phyloP scores from a whole-genome alignment of 92 coral and sea anemone genomes.

The Epizoanthus scotinus region DNA sequence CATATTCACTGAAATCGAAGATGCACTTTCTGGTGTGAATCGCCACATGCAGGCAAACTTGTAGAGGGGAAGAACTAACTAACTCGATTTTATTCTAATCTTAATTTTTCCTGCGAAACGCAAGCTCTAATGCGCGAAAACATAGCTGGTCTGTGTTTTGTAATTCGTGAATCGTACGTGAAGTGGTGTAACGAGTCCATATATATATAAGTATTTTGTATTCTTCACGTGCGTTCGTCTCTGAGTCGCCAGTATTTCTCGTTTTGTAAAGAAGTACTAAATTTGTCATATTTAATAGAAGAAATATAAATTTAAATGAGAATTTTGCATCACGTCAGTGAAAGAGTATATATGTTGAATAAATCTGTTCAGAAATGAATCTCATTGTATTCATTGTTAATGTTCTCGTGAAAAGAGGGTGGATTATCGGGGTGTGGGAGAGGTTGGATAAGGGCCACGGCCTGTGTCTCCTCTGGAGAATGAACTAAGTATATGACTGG shows the following conservation, averaged over 20 bases:
- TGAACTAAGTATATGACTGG: too few relatives aligned
- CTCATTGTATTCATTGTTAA: neutral
- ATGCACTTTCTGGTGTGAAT: neutral
- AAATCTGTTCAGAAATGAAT: neutral
- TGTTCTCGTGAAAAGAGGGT: too few relatives aligned
- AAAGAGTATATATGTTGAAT: constrained; percentile 42
- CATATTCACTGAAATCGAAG: too few relatives aligned
- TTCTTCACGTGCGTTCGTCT: constrained; percentile 32
- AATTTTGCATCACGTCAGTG: constrained; percentile 29
- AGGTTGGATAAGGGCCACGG: too few relatives aligned
- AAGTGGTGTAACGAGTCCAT: constrained; percentile 12
- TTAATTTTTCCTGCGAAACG: neutral
- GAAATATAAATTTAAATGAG: constrained; percentile 32
- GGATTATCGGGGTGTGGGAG: too few relatives aligned
- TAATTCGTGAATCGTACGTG: constrained; percentile 35
- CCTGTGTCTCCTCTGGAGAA: too few relatives aligned
- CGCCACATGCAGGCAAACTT: neutral
- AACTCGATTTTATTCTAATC: neutral
- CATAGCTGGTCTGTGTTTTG: constrained; percentile 52
- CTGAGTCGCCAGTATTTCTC: constrained; percentile 30
- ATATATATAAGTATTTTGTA: constrained; percentile 34
- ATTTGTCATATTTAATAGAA: constrained; percentile 42
- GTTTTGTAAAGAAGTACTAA: constrained; percentile 42
- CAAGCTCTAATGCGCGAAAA: constrained; percentile 45
- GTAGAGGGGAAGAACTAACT: neutral